phyloP scores from a whole-genome alignment of 2,888 invertebrate genomes.

The Amphimallon solstitiale region DNA sequence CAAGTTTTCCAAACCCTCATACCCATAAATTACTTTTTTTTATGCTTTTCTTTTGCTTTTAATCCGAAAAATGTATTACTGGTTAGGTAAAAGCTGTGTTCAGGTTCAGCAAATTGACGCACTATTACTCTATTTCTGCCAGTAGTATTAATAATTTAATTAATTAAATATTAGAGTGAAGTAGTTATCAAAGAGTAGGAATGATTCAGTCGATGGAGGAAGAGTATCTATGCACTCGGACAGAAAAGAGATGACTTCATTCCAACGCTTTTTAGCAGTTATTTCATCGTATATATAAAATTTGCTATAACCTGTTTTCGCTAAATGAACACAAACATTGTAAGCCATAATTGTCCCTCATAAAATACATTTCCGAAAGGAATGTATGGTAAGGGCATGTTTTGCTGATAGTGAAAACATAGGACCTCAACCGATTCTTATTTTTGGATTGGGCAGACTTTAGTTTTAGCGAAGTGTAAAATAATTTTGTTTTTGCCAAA shows the following conservation, averaged over 20 bases:
- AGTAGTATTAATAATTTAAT: conserved; percentile 33
- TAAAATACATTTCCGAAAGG: conserved; percentile 47
- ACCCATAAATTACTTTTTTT: conserved; percentile 31
- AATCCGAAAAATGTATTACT: conserved; percentile 41
- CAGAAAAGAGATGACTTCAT: too few relatives aligned
- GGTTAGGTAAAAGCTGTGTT: too few relatives aligned
- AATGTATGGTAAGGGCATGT: conserved; percentile 16
- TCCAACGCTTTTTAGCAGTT: too few relatives aligned
- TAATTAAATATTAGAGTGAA: conserved; percentile 42
- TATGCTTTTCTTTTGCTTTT: conserved; percentile 38
- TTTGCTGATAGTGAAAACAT: conserved; percentile 47
- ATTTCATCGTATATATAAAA: background rate
- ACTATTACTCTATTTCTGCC: conserved; percentile 14
- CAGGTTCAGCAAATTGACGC: conserved; percentile 36
- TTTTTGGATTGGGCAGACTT: background rate
- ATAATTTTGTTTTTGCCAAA: background rate
- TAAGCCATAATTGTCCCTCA: conserved; percentile 36
- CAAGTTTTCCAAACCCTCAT: conserved; percentile 16
- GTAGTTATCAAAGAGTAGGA: conserved; percentile 41
- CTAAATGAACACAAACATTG: background rate
- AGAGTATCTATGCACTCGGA: too few relatives aligned
- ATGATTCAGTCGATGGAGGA: conserved; percentile 31
- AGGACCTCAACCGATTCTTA: conserved; percentile 42
- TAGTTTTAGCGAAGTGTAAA: conserved; percentile 34
- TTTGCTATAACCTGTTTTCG: background rate